phyloP scores from a whole-genome alignment of 2,797 vertebrate genomes.

The Enteromius thamalakanensis region DNA sequence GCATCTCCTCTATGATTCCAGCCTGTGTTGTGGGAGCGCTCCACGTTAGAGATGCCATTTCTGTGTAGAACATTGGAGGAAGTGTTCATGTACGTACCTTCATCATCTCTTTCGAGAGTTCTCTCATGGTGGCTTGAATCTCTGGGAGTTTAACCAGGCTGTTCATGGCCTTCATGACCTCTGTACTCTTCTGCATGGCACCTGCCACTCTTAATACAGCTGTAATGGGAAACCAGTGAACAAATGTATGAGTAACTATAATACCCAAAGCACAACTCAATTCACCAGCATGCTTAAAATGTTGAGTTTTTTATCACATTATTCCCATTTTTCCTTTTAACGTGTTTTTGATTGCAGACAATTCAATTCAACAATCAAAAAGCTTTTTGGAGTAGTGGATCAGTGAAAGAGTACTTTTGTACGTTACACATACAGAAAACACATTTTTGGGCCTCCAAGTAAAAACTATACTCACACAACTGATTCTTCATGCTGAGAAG shows the following conservation, averaged over 20 bases:
- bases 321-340: not conserved
- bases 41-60: not conserved
- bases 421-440: not conserved
- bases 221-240: slow-evolving; percentile 64
- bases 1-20: slow-evolving; percentile 87
- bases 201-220: slow-evolving; percentile 91
- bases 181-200: slow-evolving; percentile 93
- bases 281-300: not conserved
- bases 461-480: slow-evolving; percentile 82
- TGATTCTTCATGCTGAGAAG: slow-evolving; percentile 98
- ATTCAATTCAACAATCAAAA: not conserved
- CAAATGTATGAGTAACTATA: not conserved
- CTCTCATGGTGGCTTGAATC: slow-evolving; percentile 96
- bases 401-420: not conserved
- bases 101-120: slow-evolving; percentile 98
- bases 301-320: not conserved
- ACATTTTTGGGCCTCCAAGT: not conserved
- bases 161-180: slow-evolving; percentile 99
- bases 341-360: not conserved
- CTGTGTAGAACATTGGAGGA: not conserved
- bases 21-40: slow-evolving; percentile 68
- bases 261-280: not conserved
- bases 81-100: slow-evolving; percentile 78
- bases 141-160: slow-evolving; percentile 93
- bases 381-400: not conserved